Evolutionary conservation across 2,113 vertebrate genomes (phyloP), one percentile per base, ranked within the genome.

Genomic region (Trachemys scripta): DNA sequence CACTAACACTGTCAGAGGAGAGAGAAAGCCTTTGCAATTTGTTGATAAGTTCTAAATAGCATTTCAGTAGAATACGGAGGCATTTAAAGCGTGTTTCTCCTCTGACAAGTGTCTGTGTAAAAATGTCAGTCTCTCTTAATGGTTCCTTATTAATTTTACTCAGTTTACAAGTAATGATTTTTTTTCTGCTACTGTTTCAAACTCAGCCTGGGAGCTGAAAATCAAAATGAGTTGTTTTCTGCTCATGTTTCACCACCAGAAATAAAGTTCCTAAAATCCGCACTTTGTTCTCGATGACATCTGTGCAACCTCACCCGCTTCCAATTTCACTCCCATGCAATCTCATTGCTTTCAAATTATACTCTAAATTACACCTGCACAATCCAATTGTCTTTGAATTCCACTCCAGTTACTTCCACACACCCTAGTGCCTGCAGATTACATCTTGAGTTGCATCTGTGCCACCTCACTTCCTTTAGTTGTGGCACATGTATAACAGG

Each of bases 151-250:
- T 84, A 86, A 80, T 29, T 80, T 54, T 91, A 56, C 5, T 17
- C 87, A 24, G 8, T 22, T 93, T 76, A 45, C n/a, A 85, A 93
- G 5, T n/a, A 92, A 31, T 4, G 51, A 72, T 25, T 89, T 1
- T 49, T 87, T 90, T 85, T 85, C 19, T 29, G n/a, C 14, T 6
- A 51, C 17, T 62, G 8, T 90, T 95, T 95, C 45, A 89, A 90
- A 80, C 51, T 11, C 49, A 92, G 56, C 20, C 49, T 62, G 78
- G 38, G n/a, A 90, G 90, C 80, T 92, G 78, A 89, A 84, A 87
- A 27, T 78, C 51, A 85, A 90, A 90, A 10, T 6, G 3, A 81
- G 78, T 80, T 69, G 80, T 51, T 90, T 89, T 19, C 57, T 54
- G 83, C 10, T 93, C 82, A 87, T 78, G 53, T 80, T 80, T 76